Evolutionary conservation across 2,113 vertebrate species (phyloP).

Genomic region (Rhizomys pruinosus): DNA sequence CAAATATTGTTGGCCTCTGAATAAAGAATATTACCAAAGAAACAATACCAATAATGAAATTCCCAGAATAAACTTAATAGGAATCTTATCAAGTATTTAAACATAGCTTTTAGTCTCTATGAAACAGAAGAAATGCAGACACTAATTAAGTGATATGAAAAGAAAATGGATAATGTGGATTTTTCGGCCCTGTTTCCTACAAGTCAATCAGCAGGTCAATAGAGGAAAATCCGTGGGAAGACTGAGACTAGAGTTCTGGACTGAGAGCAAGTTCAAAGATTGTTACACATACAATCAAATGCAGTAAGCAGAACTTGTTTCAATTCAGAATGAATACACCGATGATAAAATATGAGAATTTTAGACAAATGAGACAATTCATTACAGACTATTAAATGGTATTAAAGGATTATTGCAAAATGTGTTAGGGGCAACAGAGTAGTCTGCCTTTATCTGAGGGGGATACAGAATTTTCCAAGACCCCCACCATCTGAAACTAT

Average conservation of each 20-base stretch:
- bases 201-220: neutral
- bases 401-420: constrained; percentile 25
- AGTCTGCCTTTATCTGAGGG: neutral
- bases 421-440: neutral
- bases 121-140: neutral
- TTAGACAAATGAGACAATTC: constrained; percentile 4
- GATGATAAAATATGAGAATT: neutral
- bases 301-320: neutral
- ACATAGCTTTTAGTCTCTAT: neutral
- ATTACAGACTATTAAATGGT: neutral
- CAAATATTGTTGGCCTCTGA: neutral
- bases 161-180: neutral
- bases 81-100: neutral
- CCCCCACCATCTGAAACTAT: neutral
- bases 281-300: neutral
- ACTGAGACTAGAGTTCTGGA: neutral
- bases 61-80: neutral
- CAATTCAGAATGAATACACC: neutral
- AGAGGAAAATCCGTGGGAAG: neutral
- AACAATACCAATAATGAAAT: neutral
- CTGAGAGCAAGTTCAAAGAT: neutral
- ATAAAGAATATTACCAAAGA: neutral
- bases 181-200: neutral
- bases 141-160: neutral
- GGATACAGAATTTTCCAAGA: neutral